Conservation (phyloP, 2,113 vertebrate species). For the Stictonetta naevosa region DNA sequence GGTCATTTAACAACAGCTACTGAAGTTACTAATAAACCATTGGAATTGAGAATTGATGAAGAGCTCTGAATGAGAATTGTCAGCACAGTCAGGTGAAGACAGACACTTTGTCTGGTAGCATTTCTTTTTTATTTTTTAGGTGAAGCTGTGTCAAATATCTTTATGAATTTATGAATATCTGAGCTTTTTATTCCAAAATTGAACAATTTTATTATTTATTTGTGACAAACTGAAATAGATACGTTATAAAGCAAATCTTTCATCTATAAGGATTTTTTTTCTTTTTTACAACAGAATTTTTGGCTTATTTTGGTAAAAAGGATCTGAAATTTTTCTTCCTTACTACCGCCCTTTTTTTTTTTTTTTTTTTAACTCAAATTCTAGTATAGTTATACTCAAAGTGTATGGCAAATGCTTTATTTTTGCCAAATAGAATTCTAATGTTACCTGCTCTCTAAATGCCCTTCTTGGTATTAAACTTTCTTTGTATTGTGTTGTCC, state of each 20-base stretch:
- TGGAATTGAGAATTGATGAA: constrained; percentile 61
- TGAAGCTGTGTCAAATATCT: background rate
- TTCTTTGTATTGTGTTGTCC: constrained; percentile 59
- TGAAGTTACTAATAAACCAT: background rate
- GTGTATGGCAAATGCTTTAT: background rate
- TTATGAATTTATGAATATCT: background rate
- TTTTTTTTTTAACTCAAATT: background rate
- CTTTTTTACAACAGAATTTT: background rate
- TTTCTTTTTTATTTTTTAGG: background rate
- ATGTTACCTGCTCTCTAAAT: background rate
- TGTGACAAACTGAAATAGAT: background rate
- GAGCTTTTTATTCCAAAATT: background rate
- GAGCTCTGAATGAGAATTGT: background rate
- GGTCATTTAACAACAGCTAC: background rate
- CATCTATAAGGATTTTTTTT: background rate
- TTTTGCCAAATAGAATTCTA: background rate
- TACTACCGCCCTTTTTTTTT: background rate
- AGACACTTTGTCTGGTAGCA: background rate
- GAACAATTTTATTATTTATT: background rate
- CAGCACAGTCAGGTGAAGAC: background rate
- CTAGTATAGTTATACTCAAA: background rate
- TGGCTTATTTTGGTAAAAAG: background rate
- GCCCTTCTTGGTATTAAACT: background rate
- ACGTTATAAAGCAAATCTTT: background rate
- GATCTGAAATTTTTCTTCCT: background rate